Evolutionary conservation across 2,113 vertebrate species (phyloP), one percentile per base, ranked within the genome.

Genomic region (Nycticorax nycticorax): DNA sequence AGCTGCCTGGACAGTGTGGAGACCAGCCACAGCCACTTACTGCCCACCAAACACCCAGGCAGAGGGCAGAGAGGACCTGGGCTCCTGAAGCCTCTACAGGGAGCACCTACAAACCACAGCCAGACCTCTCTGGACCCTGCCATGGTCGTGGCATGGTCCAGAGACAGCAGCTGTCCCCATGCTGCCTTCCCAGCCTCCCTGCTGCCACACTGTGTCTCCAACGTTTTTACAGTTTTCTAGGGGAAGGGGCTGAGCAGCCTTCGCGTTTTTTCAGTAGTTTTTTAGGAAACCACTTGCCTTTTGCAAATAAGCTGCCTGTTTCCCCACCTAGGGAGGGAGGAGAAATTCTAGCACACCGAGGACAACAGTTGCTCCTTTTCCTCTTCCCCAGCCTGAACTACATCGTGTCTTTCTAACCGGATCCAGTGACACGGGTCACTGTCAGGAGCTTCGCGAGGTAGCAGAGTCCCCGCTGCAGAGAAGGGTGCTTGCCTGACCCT

Each of bases 251-350:
- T 20, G 32, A 68, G 75, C 86, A 43, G 64, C 80, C 88, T 56
- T 27, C 1, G 5, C 12, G 1, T 47, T 63, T 67, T 86, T 60
- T 59, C 78, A 35, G 89, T 90, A 91, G 92, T 75, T 94, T 94
- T 96, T 89, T 95, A 97, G 97, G 88, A 59, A 89, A 89, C 63
- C 91, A 41, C 62, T 94, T 86, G 88, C 75, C 83, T 94, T 79
- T 56, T 93, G 89, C 73, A 43, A 28, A 52, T 4, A 10, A 47
- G 78, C 92, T 56, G 81, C 67, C 63, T 63, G 59, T 53, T 83
- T 39, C 26, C 76, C 24, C 16, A 22, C 37, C 22, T 2, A 8
- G 23, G 53, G 66, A 91, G 39, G 72, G 55, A 81, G 32, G 59
- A 57, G 55, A 33, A 3, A 27, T 10, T 50, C 3, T 10, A 14